Evolutionary conservation across 2,797 vertebrate genomes (phyloP), one percentile per base, ranked within the genome.

Genomic region (Acanthurus lineatus): DNA sequence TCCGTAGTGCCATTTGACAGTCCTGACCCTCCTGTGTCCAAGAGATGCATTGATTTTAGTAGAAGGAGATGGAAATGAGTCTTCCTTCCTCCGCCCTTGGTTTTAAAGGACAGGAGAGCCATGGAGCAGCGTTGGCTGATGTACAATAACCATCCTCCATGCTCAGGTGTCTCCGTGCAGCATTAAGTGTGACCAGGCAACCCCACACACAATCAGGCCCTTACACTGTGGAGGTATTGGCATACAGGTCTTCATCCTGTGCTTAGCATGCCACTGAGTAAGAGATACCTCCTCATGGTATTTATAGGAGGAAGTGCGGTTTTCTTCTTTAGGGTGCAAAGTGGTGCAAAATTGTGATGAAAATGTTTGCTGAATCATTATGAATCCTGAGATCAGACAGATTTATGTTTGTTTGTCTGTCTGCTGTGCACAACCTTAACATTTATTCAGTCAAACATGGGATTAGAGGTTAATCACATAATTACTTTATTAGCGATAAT

Each of bases 361-460:
- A 94, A 93, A 93, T 95, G 90, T 94, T 94, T 95, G 91, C 92
- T 62, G 80, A 92, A 80, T 92, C 78, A 92, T 94, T 93, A 92
- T 7, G 65, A 75, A 82, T 78, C 73, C 88, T 88, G 69, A 80
- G 77, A 89, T 93, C 87, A 82, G 79, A 90, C 62, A 82, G 75
- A 57, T 86, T 82, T 80, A 57, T 86, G 88, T 92, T 92, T 94
- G 87, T 94, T 86, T 88, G 78, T 70, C 49, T 70, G 60, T 78
- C 69, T 64, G 73, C 86, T 66, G 61, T 74, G 81, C 91, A 89
- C 86, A 88, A 77, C 81, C 89, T 87, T 74, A 79, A 89, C 88
- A 86, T 91, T 83, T 92, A 91, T 89, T 75, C 66, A 77, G 80
- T 86, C 84, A 83, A 91, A 83, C 83, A 70, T 77, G 60, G 44